A percentile compares a stretch with the other conserved stretches of the same genome.
These are phyloP conservation scores for Knipowitschia caucasica DNA, from an alignment of 2,797 vertebrate genomes.

Conservation along the genomic window DNA sequence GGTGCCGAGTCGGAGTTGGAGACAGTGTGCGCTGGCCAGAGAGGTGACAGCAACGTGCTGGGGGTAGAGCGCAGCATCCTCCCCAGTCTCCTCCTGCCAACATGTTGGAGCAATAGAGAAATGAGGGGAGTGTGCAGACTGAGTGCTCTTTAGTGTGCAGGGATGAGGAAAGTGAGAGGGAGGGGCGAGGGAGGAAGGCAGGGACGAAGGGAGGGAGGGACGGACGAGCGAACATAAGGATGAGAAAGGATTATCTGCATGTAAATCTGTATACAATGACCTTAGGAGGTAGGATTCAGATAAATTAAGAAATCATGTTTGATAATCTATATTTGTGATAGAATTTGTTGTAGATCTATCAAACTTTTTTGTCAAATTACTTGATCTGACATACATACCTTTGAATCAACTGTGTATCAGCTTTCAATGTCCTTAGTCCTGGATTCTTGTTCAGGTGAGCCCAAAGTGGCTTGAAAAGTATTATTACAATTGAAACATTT, in stretches of 20 bases:
- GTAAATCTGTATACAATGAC: slow-evolving; percentile 1
- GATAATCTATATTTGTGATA: no score
- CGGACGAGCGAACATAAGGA: slow-evolving; percentile 26
- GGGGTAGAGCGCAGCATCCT: slow-evolving; percentile 74
- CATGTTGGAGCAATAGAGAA: slow-evolving; percentile 69
- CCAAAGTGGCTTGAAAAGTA: no score
- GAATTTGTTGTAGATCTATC: no score
- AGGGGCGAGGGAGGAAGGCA: slow-evolving; percentile 52
- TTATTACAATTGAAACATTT: no score
- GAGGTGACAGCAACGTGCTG: slow-evolving; percentile 64
- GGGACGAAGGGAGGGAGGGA: slow-evolving; percentile 45
- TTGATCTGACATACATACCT: no score
- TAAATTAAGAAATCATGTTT: no score
- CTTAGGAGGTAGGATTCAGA: background rate
- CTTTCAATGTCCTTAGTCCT: no score
- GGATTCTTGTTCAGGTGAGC: no score
- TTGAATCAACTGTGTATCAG: no score
- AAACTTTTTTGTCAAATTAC: no score
- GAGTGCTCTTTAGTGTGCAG: slow-evolving; percentile 58
- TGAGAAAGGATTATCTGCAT: slow-evolving; percentile 14
- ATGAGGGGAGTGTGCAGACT: slow-evolving; percentile 59
- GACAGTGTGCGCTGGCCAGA: slow-evolving; percentile 54
- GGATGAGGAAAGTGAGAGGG: slow-evolving; percentile 61
- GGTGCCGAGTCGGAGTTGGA: slow-evolving; percentile 61
- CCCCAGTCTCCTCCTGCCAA: slow-evolving; percentile 66